Conservation (phyloP, 2,888 invertebrate species). For the Orchestes rusci region DNA sequence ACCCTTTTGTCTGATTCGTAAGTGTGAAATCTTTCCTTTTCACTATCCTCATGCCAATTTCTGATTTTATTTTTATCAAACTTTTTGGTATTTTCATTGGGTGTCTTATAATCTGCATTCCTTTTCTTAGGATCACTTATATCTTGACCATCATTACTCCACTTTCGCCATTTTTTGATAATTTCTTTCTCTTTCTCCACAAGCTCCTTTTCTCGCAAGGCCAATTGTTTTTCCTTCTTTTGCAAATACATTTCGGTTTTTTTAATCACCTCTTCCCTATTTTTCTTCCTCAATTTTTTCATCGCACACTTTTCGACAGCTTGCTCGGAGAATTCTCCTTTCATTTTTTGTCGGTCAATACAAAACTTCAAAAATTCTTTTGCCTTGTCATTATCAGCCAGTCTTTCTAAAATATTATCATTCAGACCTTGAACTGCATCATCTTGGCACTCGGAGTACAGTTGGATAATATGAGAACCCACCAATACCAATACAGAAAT, state of each 20-base stretch:
- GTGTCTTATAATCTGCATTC: not conserved
- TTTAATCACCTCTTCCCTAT: slow-evolving; percentile 13
- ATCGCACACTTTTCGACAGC: slow-evolving; percentile 18
- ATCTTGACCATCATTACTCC: too few species aligned
- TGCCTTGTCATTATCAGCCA: slow-evolving; percentile 7
- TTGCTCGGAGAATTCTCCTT: slow-evolving; percentile 8
- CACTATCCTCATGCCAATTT: not conserved
- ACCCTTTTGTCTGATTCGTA: not conserved
- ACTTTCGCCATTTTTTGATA: not conserved
- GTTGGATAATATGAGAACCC: too few species aligned
- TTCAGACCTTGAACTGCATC: not conserved
- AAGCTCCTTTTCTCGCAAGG: slow-evolving; percentile 14
- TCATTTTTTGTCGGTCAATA: slow-evolving; percentile 7
- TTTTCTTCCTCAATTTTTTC: slow-evolving; percentile 13
- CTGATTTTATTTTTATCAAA: not conserved
- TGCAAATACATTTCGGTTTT: slow-evolving; percentile 11
- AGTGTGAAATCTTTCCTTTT: not conserved
- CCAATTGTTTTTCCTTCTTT: slow-evolving; percentile 14
- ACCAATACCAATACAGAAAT: too few species aligned
- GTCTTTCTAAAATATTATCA: slow-evolving; percentile 4
- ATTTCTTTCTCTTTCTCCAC: not conserved
- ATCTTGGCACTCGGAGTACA: too few species aligned
- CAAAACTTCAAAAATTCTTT: slow-evolving; percentile 13
- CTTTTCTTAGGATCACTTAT: not conserved
- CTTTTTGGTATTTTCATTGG: not conserved